Evolutionary conservation across 2,888 invertebrate genomes (phyloP).

Genomic region (Drosophila putrida): DNA sequence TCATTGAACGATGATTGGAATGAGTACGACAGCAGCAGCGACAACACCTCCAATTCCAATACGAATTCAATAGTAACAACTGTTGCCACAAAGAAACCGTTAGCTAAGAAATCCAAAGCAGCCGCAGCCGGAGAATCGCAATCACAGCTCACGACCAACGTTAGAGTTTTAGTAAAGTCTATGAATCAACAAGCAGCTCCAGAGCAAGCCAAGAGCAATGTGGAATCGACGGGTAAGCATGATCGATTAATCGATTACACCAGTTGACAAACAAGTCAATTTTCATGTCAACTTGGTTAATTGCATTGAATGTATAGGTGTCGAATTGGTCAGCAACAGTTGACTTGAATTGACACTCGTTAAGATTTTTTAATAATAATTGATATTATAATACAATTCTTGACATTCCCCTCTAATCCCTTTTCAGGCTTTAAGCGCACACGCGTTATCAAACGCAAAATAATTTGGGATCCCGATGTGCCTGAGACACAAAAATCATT

Average conservation of each 20-base stretch:
- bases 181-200: conserved; percentile 23
- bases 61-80: conserved; percentile 1
- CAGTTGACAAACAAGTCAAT: too few species aligned
- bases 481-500: conserved; percentile 83
- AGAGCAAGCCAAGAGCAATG: conserved; percentile 32
- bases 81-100: conserved; percentile 31
- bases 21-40: conserved; percentile 78
- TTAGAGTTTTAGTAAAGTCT: conserved; percentile 51
- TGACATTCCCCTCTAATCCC: not conserved
- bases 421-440: conserved; percentile 81
- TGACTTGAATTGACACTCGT: too few species aligned
- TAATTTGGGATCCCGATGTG: conserved; percentile 90
- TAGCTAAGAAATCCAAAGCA: conserved; percentile 21
- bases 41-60: conserved; percentile 23
- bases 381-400: too few species aligned
- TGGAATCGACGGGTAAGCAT: conserved; percentile 40
- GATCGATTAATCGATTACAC: too few species aligned
- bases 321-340: too few species aligned
- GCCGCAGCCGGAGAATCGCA: not conserved
- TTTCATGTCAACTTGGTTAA: too few species aligned
- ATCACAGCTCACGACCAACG: conserved; percentile 14
- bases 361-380: too few species aligned
- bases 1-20: conserved; percentile 84
- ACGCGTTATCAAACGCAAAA: conserved; percentile 90
- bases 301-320: too few species aligned